Base-by-base conservation (phyloP, 35 echinoderm and acorn worm species). In the Ophiothrix spiculata region DNA sequence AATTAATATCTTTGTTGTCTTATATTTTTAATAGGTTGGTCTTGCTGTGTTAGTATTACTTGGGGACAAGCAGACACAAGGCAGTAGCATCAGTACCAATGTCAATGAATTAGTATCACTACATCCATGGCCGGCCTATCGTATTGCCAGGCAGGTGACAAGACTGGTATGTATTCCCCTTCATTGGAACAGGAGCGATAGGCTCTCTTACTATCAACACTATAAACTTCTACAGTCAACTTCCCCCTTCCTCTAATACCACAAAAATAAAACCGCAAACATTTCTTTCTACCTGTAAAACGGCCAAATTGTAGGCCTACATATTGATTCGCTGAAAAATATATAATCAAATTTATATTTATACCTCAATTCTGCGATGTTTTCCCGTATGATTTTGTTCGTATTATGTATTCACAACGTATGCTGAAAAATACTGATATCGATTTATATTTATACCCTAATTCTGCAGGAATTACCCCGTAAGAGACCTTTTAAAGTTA, bases 121-220 rank as follows among this genome's bases (percentile, higher is more conserved):
- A 34, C 64, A 80, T 37, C 90, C 85, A 0, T 99, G 96, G 96
- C 56, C 86, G 17, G 92, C 92, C n/a, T 99, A 94, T 64, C 93
- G 86, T 42, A 93, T 94, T n/a, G 85, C 92, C n/a, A 85, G 92
- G 46, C 96, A 99, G 78, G 96, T 92, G n/a, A 90, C 92, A 32
- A 91, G 96, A 90, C 80, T 94, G 86, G 96, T 94, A 80, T 56
- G 92, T 88, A 40, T n/a, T 45, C 85, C 91, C 90, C 81, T 90
- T 83, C 87, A 81, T 35, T n/a, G n/a, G n/a, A n/a, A n/a, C n/a
- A n/a, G n/a, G n/a, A n/a, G n/a, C n/a, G n/a, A n/a, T n/a, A n/a
- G n/a, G n/a, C n/a, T n/a, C n/a, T n/a, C n/a, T n/a, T n/a, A n/a
- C n/a, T n/a, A n/a, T n/a, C n/a, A n/a, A n/a, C n/a, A n/a, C n/a